Evolutionary conservation across 2,888 invertebrate species (phyloP).

Genomic region (Plusia festucae): DNA sequence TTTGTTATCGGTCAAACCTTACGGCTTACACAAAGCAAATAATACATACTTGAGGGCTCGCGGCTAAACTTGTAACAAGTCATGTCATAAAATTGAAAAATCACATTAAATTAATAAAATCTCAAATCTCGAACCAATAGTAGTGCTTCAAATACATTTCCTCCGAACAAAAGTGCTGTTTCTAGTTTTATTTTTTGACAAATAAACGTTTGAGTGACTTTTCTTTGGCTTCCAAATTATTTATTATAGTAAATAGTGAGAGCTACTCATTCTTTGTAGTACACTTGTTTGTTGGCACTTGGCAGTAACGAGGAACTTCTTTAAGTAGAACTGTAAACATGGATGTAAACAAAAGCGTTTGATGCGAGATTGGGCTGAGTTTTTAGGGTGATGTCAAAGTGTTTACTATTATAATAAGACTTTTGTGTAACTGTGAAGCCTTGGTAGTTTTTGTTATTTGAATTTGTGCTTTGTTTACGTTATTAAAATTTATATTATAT

Average conservation of each 20-base stretch:
- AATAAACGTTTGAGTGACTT: constrained; percentile 40
- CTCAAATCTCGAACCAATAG: constrained; percentile 10
- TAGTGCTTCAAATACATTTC: constrained; percentile 25
- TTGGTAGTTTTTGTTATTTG: neutral
- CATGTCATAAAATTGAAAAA: neutral
- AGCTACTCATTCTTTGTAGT: constrained; percentile 26
- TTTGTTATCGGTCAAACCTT: too few relatives aligned
- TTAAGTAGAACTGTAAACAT: constrained; percentile 14
- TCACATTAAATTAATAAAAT: neutral
- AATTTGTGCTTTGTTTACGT: neutral
- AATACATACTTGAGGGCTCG: too few relatives aligned
- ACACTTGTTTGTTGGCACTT: constrained; percentile 7
- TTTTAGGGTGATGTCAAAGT: neutral
- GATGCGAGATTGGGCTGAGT: neutral
- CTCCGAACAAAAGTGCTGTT: constrained; percentile 36
- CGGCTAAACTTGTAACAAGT: too few relatives aligned
- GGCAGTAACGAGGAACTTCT: constrained; percentile 13
- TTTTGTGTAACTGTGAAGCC: neutral
- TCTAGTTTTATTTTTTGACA: constrained; percentile 43
- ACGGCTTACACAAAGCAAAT: too few relatives aligned
- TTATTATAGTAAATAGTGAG: constrained; percentile 28
- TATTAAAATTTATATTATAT: neutral
- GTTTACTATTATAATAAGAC: neutral
- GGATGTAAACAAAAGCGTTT: neutral
- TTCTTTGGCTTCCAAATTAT: constrained; percentile 37